Conservation (phyloP, 1,140 invertebrate genomes). For the Anthonomus grandis region DNA sequence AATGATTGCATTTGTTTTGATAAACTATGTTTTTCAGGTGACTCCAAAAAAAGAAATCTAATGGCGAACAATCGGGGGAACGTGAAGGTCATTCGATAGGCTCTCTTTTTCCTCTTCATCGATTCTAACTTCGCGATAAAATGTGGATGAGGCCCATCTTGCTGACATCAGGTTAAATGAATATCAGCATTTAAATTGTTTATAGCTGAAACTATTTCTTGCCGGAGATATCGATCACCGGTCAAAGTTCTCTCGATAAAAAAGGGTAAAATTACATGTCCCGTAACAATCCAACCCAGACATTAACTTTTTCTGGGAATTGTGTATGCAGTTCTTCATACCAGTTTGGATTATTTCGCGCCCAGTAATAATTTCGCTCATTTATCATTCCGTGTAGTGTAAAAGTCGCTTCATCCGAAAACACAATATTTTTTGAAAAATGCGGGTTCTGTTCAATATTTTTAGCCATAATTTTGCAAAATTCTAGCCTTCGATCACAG, state of each 20-base stretch:
- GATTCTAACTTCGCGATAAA: no score
- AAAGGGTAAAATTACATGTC: conserved; percentile 7
- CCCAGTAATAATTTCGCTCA: not conserved
- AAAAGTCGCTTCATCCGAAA: no score
- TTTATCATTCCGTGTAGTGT: not conserved
- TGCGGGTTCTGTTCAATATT: conserved; percentile 5
- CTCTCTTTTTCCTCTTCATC: no score
- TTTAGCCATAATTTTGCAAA: not conserved
- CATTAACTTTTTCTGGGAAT: conserved; percentile 6
- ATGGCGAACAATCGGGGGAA: not conserved
- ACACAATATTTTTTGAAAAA: no score
- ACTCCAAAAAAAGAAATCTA: no score
- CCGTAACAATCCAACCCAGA: conserved; percentile 7
- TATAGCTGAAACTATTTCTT: no score
- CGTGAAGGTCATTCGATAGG: not conserved
- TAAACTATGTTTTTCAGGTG: conserved; percentile 5
- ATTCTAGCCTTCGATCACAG: not conserved
- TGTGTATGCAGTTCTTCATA: conserved; percentile 8
- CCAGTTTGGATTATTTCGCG: conserved; percentile 1
- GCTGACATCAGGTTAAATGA: no score
- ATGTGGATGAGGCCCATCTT: no score
- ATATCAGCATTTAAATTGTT: no score
- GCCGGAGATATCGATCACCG: not conserved
- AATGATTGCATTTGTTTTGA: no score
- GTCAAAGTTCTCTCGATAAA: conserved; percentile 2